Evolutionary conservation across 2,888 invertebrate genomes (phyloP).

Genomic region (Mesochorus sp.): DNA sequence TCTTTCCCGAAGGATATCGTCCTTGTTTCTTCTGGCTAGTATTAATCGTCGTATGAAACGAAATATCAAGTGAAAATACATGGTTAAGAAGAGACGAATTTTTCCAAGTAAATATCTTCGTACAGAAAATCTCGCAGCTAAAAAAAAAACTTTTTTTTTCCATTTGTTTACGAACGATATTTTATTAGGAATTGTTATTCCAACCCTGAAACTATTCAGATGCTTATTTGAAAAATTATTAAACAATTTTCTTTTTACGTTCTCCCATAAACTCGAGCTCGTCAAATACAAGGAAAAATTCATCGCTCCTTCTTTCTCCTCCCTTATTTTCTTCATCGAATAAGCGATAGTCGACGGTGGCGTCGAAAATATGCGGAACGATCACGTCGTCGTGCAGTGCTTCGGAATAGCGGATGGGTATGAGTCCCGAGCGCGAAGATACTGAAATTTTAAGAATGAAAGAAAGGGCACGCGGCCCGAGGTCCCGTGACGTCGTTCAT

Average conservation of each 20-base stretch:
- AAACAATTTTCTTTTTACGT: neutral
- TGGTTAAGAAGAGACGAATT: too few relatives aligned
- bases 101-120: too few relatives aligned
- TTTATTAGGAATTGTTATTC: too few relatives aligned
- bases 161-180: too few relatives aligned
- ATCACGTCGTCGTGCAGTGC: constrained; percentile 52
- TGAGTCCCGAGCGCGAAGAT: neutral
- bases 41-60: neutral
- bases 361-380: constrained; percentile 52
- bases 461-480: constrained; percentile 56
- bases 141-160: too few relatives aligned
- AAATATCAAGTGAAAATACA: neutral
- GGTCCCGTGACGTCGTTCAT: constrained; percentile 73
- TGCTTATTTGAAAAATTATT: neutral
- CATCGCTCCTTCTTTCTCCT: constrained; percentile 1
- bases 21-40: neutral
- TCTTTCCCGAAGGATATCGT: constrained; percentile 15
- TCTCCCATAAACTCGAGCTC: constrained; percentile 2
- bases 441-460: constrained; percentile 10
- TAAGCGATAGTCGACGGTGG: constrained; percentile 24
- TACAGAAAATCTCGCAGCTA: too few relatives aligned
- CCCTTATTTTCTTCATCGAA: constrained; percentile 7
- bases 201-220: too few relatives aligned
- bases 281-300: neutral
- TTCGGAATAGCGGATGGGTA: neutral